Base-by-base conservation (phyloP, 2,888 invertebrate species). In the Gerris lacustris region DNA sequence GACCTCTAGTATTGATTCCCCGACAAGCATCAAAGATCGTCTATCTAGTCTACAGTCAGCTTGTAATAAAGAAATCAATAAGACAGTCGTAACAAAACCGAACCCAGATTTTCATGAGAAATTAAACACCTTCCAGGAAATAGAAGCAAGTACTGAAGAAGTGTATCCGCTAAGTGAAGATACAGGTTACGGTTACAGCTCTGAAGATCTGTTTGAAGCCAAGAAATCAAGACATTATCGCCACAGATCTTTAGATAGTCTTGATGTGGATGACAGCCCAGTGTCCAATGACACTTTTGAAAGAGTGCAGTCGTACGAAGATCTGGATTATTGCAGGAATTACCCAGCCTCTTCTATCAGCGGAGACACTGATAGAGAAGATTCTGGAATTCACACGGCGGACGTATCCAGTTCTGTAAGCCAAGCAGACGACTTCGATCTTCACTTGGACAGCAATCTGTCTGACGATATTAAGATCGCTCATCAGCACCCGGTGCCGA, bases 341-440 rank as follows among this genome's bases (percentile, higher is more conserved):
- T 83, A 84, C 74, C 82, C 84, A 6, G 81, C 83, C 5, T 83
- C 83, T 6, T 82, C 82, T 9, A 75, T 78, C 70, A 79, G 83
- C 72, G 85, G 84, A 73, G 85, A 87, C 75, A 87, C 86, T 66
- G 89, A 88, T 79, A 85, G 87, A 63, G 91, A 92, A 80, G 91
- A 92, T 78, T 89, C 88, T 74, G 90, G 89, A 5, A 88, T 90
- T 73, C 91, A 91, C 76, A 88, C 90, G 6, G 90, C 90, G 5
- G 88, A 90, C 78, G 91, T 89, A 70, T 90, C 89, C 31, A 89
- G 88, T 76, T 88, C 86, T 45, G 86, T 86, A 43, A 86, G 86
- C 77, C 90, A 90, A 77, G 87, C 88, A 67, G 90, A 90, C 79
- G 89, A 90, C 70, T 77, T 75, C 70, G 77, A 77, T 69, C 72